Evolutionary conservation across 1,140 invertebrate genomes (phyloP), one percentile per base, ranked within the genome.

Genomic region (Homalodisca vitripennis): DNA sequence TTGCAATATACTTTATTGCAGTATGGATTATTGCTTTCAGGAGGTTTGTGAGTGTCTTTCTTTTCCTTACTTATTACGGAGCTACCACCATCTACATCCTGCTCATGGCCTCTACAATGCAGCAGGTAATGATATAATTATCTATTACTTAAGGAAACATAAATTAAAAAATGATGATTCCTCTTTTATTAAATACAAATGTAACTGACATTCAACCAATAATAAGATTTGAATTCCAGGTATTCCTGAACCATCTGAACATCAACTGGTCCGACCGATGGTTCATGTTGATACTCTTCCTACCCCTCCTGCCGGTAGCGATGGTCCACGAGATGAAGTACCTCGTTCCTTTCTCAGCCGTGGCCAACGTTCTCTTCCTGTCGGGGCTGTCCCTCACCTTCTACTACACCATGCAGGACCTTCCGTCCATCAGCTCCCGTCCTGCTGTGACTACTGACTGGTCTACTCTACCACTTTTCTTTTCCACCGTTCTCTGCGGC

Each of bases 31-130:
- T 66, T 70, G 41, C 29, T 74, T 74, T 22, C 70, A 75, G 74
- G 48, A 68, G 70, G 47, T 72, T 72, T 66, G 75, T 75, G 14
- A 73, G 72, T 24, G 55, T 60, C n/a, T 72, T 72, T 12, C 46
- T 75, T 24, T 70, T 75, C 20, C 31, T 71, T 0, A 74, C 74
- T 0, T 75, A 75, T 41, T 75, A 87, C 69, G 86, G 88, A n/a
- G 88, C 88, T 1, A 78, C 84, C 12, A 88, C 88, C 69, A 89
- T 91, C 0, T 92, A 92, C 72, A 83, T 92, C 10, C 87, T 91
- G 0, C 89, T 92, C 72, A 86, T 92, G 34, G 82, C 87, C 1
- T 82, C 82, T 26, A 87, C 88, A 1, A 81, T 89, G 26, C 83
- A 88, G 75, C 84, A 90, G 81, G 89, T 91, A 75, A 20, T n/a